Evolutionary conservation across 2,888 invertebrate species (phyloP).

Genomic region (Euproctis similis): DNA sequence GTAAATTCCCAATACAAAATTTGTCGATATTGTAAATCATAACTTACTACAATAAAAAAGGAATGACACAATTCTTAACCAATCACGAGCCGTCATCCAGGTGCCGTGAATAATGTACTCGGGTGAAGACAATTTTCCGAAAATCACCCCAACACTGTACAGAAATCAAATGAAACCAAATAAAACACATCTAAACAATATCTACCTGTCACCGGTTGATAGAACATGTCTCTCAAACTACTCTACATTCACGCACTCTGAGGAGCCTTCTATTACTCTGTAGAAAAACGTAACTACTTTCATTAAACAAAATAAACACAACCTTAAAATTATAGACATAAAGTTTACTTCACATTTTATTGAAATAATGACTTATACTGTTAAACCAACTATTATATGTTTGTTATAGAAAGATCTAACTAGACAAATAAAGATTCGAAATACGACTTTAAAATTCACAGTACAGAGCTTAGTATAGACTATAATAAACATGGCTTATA

Average conservation of each 20-base stretch:
- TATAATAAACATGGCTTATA: conserved; percentile 10
- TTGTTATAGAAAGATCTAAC: too few relatives aligned
- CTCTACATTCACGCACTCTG: conserved; percentile 33
- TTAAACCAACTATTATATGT: too few relatives aligned
- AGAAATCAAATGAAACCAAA: conserved; percentile 59
- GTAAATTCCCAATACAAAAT: too few relatives aligned
- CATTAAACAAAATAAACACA: conserved; percentile 3
- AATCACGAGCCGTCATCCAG: conserved; percentile 28
- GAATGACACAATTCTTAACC: conserved; percentile 13
- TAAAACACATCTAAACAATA: conserved; percentile 66
- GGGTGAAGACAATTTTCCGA: conserved; percentile 50
- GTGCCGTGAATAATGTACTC: conserved; percentile 39
- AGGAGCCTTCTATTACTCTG: conserved; percentile 4
- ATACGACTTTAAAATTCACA: too few relatives aligned
- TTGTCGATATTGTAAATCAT: too few relatives aligned
- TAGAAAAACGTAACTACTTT: conserved; percentile 4
- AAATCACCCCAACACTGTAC: conserved; percentile 46
- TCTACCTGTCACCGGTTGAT: conserved; percentile 72
- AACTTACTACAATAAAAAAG: too few relatives aligned
- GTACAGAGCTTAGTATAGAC: conserved; percentile 3
- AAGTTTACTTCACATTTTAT: too few relatives aligned
- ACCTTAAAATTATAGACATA: not conserved
- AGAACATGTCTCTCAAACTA: conserved; percentile 72
- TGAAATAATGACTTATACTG: too few relatives aligned
- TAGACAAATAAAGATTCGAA: too few relatives aligned